Evolutionary conservation across 2,113 vertebrate genomes (phyloP).

Genomic region (Nothocercus julius): DNA sequence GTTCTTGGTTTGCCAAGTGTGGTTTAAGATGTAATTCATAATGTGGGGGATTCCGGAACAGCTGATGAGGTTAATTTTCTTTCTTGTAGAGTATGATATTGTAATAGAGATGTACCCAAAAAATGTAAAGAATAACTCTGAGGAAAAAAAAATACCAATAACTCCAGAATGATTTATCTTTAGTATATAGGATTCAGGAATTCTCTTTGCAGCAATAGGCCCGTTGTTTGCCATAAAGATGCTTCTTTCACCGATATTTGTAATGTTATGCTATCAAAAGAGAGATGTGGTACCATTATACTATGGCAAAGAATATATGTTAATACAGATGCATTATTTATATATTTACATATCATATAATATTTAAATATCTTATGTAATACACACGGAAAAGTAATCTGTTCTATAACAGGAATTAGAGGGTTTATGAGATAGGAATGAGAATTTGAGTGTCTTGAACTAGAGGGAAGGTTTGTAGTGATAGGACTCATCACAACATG

Average conservation of each 20-base stretch:
- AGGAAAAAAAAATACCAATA: neutral
- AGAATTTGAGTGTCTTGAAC: neutral
- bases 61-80: conserved; percentile 19
- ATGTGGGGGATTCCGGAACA: neutral
- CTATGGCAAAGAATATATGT: neutral
- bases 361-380: neutral
- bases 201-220: neutral
- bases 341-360: neutral
- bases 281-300: neutral
- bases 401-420: neutral
- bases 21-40: conserved; percentile 39
- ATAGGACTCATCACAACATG: conserved; percentile 1
- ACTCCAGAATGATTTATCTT: neutral
- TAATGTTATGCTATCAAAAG: neutral
- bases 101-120: neutral
- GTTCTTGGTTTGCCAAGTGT: conserved; percentile 2
- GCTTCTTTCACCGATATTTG: neutral
- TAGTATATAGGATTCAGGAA: neutral
- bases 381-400: neutral
- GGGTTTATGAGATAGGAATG: neutral
- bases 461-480: neutral
- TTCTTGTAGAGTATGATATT: neutral
- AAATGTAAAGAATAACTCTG: neutral
- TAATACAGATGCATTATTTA: neutral
- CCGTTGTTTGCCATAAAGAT: neutral